These are phyloP conservation scores for Xylophagus ater DNA, from an alignment of 2,888 invertebrate species.

Conservation along the genomic window DNA sequence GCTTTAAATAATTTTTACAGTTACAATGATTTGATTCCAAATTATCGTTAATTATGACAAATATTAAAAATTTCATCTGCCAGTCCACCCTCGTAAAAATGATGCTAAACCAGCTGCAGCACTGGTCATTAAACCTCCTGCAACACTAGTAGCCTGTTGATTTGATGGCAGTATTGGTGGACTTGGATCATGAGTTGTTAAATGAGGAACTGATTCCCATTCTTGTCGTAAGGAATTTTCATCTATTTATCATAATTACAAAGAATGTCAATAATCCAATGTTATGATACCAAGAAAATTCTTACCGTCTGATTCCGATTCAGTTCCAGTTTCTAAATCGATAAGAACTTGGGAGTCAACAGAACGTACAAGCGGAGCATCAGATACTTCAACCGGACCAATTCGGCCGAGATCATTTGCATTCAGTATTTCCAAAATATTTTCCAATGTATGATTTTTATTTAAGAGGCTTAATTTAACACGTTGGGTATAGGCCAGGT, in stretches of 20 bases:
- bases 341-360: conserved; percentile 52
- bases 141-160: conserved; percentile 44
- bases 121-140: conserved; percentile 66
- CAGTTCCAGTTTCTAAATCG: conserved; percentile 51
- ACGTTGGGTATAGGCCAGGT: conserved; percentile 66
- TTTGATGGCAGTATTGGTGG: conserved; percentile 27
- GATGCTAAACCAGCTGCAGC: conserved; percentile 75
- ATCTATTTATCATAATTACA: conserved; percentile 23
- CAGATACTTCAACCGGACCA: conserved; percentile 48
- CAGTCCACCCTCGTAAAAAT: conserved; percentile 68
- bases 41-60: no score
- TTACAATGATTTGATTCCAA: no score
- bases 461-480: conserved; percentile 52
- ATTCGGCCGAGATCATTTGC: conserved; percentile 59
- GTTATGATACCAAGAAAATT: conserved; percentile 23
- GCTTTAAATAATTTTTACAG: no score
- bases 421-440: conserved; percentile 58
- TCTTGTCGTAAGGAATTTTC: conserved; percentile 62
- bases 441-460: conserved; percentile 59
- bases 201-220: conserved; percentile 59
- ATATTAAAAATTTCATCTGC: no score
- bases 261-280: conserved; percentile 18
- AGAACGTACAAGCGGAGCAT: conserved; percentile 37
- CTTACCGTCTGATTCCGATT: conserved; percentile 54
- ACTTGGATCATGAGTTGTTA: conserved; percentile 11